These are phyloP conservation scores for Galeopterus variegatus DNA, from an alignment of 2,113 vertebrate species.

Conservation along the genomic window DNA sequence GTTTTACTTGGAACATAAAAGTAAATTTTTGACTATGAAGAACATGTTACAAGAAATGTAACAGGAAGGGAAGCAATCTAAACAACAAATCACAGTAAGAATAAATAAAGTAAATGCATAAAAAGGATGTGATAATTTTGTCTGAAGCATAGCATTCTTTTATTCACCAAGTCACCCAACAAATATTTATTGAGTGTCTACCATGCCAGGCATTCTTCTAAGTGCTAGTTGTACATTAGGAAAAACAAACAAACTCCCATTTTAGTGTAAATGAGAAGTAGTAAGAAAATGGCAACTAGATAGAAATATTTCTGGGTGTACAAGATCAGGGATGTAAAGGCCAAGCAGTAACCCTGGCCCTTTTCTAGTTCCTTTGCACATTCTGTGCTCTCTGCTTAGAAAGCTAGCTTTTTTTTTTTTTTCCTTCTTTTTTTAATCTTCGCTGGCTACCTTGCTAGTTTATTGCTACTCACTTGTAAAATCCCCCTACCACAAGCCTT, in stretches of 20 bases:
- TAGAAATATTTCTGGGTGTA: background rate
- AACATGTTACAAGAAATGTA: background rate
- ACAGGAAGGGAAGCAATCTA: background rate
- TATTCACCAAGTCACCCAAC: background rate
- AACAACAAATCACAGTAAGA: background rate
- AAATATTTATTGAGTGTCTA: slow-evolving; percentile 11
- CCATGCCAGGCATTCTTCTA: background rate
- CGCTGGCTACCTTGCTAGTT: background rate
- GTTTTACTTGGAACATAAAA: background rate
- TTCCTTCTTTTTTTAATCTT: background rate
- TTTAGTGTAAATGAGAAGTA: background rate
- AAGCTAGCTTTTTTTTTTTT: background rate
- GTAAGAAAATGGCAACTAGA: background rate
- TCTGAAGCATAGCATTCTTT: background rate
- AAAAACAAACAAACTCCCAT: background rate
- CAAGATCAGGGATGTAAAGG: background rate
- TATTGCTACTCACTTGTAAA: background rate
- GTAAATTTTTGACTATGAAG: background rate
- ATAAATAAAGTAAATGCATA: background rate
- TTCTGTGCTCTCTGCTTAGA: background rate
- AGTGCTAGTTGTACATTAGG: background rate
- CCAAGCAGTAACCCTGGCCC: background rate
- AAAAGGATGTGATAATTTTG: background rate
- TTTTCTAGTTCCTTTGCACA: background rate
- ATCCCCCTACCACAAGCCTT: background rate